These are phyloP conservation scores for rabbit (Oryctolagus cuniculus) DNA, from an alignment of 2,113 vertebrate species.

Conservation along the genomic window mOryCun1.1 NC_091435.1:150917001-150917500, in stretches of 20 bases:
- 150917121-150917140: conserved; percentile 27
- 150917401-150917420: not conserved
- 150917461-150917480: conserved; percentile 45
- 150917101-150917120: not conserved
- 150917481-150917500: conserved; percentile 16
- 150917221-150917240: conserved; percentile 25
- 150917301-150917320: not conserved
- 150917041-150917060: conserved; percentile 94
- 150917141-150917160: not conserved
- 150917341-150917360: conserved; percentile 50
- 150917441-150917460: conserved; percentile 51
- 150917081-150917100: not conserved
- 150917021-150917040: conserved; percentile 94
- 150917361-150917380: not conserved
- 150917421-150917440: not conserved
- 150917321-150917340: not conserved
- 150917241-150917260: conserved; percentile 20
- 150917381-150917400: not conserved
- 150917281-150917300: conserved; percentile 36
- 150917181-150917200: conserved; percentile 61
- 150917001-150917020: conserved; percentile 98
- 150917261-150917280: conserved; percentile 54
- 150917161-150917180: not conserved
- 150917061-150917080: conserved; percentile 88
- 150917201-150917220: conserved; percentile 45